Evolutionary conservation across 1,140 invertebrate species (phyloP), one percentile per base, ranked within the genome.

Genomic region (Lordiphosa collinella): DNA sequence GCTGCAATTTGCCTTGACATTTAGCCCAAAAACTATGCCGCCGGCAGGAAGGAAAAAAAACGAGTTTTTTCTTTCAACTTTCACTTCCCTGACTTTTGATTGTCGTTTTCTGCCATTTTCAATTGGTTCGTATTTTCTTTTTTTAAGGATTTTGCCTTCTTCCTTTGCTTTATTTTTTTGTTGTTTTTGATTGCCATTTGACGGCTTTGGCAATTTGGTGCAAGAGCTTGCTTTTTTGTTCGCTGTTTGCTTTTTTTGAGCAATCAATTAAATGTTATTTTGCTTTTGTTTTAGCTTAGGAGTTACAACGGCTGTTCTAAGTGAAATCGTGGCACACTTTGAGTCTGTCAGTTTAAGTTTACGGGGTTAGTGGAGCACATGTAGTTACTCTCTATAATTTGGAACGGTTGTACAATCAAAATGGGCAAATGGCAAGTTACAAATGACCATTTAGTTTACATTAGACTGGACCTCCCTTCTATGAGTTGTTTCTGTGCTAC

Each of bases 181-280:
- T 46, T 48, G 13, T 25, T 46, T 43, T 56, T 59, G 74, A 57
- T 63, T 68, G 41, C 43, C 52, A 18, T 47, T 41, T 68, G 68
- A 78, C 43, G 58, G 38, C 52, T 67, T 29, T 41, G 54, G 55
- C 68, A 66, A 66, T 57, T 78, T 56, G 52, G 31, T 37, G 32
- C 16, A 35, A 31, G 41, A 36, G 34, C 32, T 55, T 32, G 8
- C n/a, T 10, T 16, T 29, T 25, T 7, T 22, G 13, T 8, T 31
- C 31, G 43, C 31, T 50, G 14, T 35, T 49, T 16, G 18, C 13
- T 16, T 35, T 34, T 49, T 53, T 53, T 16, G 29, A 35, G 44
- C 74, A 79, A 70, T 80, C 75, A 80, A 70, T 79, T 79, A 80
- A 53, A 49, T 61, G 37, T 51, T 25, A 38, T 67, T 66, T 67